Percentiles rank a stretch among this genome's conserved stretches.
phyloP scores from a whole-genome alignment of 2,113 vertebrate genomes.

The Ameiurus melas region DNA sequence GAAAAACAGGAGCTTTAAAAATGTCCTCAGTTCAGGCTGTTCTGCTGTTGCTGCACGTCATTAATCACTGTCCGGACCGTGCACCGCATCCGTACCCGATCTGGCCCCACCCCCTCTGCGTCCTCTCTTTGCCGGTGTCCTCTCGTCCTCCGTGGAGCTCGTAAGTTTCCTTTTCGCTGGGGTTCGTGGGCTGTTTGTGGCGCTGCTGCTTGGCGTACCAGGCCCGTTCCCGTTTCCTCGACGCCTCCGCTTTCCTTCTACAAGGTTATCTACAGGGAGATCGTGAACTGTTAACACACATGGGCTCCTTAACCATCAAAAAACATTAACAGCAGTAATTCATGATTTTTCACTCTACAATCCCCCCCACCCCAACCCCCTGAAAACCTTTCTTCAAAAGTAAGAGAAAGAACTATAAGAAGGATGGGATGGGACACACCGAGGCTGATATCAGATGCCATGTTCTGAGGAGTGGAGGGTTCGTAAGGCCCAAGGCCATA shows the following conservation, averaged over 20 bases:
- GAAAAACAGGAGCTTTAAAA: background rate
- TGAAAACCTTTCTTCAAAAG: background rate
- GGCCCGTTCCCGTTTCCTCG: conserved; percentile 71
- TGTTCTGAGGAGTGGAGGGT: conserved; percentile 81
- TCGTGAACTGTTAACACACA: background rate
- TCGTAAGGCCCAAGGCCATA: conserved; percentile 91
- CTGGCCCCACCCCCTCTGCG: conserved; percentile 76
- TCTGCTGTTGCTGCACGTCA: conserved; percentile 11
- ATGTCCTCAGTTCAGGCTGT: background rate
- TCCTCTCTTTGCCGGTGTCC: conserved; percentile 85
- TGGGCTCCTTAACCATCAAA: background rate
- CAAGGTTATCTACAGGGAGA: conserved; percentile 85
- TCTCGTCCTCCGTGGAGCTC: conserved; percentile 72
- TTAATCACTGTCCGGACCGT: conserved; percentile 16
- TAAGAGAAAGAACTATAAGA: background rate
- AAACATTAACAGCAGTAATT: background rate
- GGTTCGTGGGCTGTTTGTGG: conserved; percentile 71
- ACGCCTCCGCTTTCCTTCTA: conserved; percentile 93
- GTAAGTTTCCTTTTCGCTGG: conserved; percentile 86
- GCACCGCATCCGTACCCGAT: conserved; percentile 72
- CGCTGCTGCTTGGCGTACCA: conserved; percentile 68
- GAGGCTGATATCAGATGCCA: conserved; percentile 96
- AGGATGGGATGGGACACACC: conserved; percentile 69
- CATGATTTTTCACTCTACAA: background rate
- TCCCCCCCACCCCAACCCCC: background rate